Evolutionary conservation across 1,140 invertebrate genomes (phyloP).

Genomic region (Orchestia grillus): DNA sequence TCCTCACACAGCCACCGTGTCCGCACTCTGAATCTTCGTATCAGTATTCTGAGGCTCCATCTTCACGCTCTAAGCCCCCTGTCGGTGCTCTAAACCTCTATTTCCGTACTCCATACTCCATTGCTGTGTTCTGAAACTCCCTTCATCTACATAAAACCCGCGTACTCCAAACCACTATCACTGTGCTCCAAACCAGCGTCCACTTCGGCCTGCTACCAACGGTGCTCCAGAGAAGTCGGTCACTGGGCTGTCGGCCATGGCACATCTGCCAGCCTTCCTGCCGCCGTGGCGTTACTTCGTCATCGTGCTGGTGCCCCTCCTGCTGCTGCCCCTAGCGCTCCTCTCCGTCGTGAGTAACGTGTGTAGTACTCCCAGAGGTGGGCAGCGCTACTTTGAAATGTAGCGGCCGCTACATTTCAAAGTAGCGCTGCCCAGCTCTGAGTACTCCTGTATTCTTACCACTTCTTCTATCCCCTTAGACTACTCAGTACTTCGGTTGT

Average conservation of each 20-base stretch:
- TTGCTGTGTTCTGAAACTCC: background rate
- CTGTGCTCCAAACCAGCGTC: background rate
- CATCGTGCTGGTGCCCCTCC: background rate
- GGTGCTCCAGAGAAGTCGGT: background rate
- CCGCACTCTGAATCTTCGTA: background rate
- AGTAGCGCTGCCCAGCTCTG: no score
- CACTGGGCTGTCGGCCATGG: background rate
- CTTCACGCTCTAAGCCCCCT: background rate
- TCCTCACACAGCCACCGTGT: no score
- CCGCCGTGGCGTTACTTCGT: slow-evolving; percentile 19
- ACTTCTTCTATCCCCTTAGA: no score
- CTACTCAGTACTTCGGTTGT: no score
- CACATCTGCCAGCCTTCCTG: background rate
- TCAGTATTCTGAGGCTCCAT: background rate
- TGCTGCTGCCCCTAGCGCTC: background rate
- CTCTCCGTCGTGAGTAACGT: background rate
- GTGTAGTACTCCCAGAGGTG: background rate
- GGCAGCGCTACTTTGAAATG: no score
- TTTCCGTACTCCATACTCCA: background rate
- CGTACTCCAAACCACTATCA: background rate
- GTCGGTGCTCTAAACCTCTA: background rate
- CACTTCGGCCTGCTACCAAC: background rate
- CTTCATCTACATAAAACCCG: no score
- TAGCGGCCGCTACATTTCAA: no score
- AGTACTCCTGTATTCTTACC: no score